A percentile compares a stretch with the other conserved stretches of the same genome.
These are phyloP conservation scores for Drosophila limbata DNA, from an alignment of 2,888 invertebrate genomes.

Conservation along the genomic window DNA sequence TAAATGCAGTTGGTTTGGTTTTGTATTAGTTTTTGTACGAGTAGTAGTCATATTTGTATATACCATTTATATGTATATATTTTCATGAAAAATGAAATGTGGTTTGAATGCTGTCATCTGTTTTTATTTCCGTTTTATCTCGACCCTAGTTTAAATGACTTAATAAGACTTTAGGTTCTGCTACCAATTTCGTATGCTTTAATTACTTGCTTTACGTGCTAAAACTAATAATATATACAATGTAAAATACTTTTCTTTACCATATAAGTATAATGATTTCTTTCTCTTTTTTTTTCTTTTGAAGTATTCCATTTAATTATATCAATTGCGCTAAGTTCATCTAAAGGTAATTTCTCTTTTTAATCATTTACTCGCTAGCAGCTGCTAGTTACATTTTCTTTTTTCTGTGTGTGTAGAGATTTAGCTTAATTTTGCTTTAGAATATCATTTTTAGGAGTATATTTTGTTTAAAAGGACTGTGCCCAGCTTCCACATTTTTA, in stretches of 20 bases:
- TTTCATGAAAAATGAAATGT: slow-evolving; percentile 49
- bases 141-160: slow-evolving; percentile 67
- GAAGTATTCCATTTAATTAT: slow-evolving; percentile 73
- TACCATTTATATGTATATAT: slow-evolving; percentile 27
- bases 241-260: slow-evolving; percentile 71
- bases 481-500: not conserved
- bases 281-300: slow-evolving; percentile 35
- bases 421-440: slow-evolving; percentile 64
- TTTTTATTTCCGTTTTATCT: slow-evolving; percentile 27
- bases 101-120: slow-evolving; percentile 42
- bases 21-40: slow-evolving; percentile 40
- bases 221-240: slow-evolving; percentile 84
- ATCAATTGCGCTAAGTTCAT: slow-evolving; percentile 86
- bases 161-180: slow-evolving; percentile 71
- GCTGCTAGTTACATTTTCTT: slow-evolving; percentile 45
- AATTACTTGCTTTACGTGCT: slow-evolving; percentile 76
- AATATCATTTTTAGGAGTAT: slow-evolving; percentile 78
- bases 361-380: slow-evolving; percentile 43
- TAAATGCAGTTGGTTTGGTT: slow-evolving; percentile 72
- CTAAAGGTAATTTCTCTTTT: slow-evolving; percentile 81
- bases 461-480: slow-evolving; percentile 33
- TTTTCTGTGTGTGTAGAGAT: slow-evolving; percentile 32
- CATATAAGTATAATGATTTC: slow-evolving; percentile 48
- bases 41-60: slow-evolving; percentile 35
- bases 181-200: slow-evolving; percentile 70